Evolutionary conservation across 1,140 invertebrate genomes (phyloP), one percentile per base, ranked within the genome.

Genomic region (Ceratina australensis): DNA sequence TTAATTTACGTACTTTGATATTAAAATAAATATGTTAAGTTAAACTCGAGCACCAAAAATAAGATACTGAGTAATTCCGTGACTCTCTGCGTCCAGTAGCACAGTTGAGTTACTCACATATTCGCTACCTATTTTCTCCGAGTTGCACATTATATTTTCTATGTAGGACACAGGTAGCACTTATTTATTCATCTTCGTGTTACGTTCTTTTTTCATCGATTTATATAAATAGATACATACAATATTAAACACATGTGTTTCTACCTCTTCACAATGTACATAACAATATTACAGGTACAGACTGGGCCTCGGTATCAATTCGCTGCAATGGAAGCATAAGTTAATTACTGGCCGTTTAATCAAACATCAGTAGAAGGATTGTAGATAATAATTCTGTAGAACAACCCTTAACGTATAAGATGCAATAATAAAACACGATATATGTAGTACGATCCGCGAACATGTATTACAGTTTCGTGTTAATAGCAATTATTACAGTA

Each of bases 271-370:
- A 57, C 52, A 87, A 82, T 87, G 68, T 87, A 87, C 77, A 87
- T 79, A 87, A 87, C 79, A 87, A 80, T 87, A 80, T 85, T 87
- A 85, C 83, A 85, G 79, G 76, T 85, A 83, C 76, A 79, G 72
- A 82, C 73, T 78, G 80, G 65, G 63, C 64, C 64, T 61, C 57
- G 60, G 61, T 68, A 80, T 86, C 79, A 77, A 75, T 83, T 85
- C 56, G n/a, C 69, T 63, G 54, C 79, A 60, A 28, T 82, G 81
- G 77, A 86, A 85, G 83, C 81, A 84, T 85, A 77, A 85, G 52
- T 85, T 67, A 76, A 60, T 79, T 83, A 86, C 83, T 84, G 84
- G 78, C 78, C 80, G 50, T 76, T 76, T 60, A 86, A 86, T 54
- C 42, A 79, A 86, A 76, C 16, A 60, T 67, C 24, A 52, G 24